Base-by-base conservation (phyloP, 2,797 vertebrate species). In the Tinamus major region DNA sequence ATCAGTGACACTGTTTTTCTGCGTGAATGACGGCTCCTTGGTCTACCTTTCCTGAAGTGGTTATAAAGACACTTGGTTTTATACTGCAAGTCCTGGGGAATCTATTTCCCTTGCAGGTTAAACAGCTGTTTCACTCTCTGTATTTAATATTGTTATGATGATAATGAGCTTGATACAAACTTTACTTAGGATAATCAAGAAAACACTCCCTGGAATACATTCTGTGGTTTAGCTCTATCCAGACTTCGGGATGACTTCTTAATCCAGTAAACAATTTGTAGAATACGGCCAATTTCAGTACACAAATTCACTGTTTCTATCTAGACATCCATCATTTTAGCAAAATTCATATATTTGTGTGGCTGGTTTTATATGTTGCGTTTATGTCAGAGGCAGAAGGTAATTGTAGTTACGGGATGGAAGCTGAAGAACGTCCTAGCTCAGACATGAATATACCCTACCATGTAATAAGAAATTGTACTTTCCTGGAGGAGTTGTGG, bases 401-500 rank as follows among this genome's bases (percentile, higher is more conserved):
- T 67, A 92, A 78, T 53, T 87, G 69, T 55, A 91, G 49, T 24
- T 62, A 77, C 55, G 62, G 51, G 51, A 94, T 37, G 83, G 79
- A 88, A 94, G 90, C 23, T 49, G 78, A 91, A 87, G 64, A 81
- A 93, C 82, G 72, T 67, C 79, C 62, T 85, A 86, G 55, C 76
- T 94, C 68, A 95, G 81, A 89, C 64, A 84, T 87, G 77, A 95
- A 81, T 93, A 87, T 74, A 85, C 78, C 33, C 71, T 64, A 79
- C 85, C 87, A 83, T 90, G 91, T 81, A 95, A 92, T 20, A 87
- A 1, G 53, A 91, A 31, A 59, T 68, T 93, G 71, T 93, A 90
- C 94, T 94, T 96, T 94, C 82, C 74, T 85, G 77, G 85, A 94
- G 74, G 55, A 85, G 76, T 89, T 95, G 78, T 95, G 79, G 89